Evolutionary conservation across 2,797 vertebrate species (phyloP).

Genomic region (Gambusia yucatana): DNA sequence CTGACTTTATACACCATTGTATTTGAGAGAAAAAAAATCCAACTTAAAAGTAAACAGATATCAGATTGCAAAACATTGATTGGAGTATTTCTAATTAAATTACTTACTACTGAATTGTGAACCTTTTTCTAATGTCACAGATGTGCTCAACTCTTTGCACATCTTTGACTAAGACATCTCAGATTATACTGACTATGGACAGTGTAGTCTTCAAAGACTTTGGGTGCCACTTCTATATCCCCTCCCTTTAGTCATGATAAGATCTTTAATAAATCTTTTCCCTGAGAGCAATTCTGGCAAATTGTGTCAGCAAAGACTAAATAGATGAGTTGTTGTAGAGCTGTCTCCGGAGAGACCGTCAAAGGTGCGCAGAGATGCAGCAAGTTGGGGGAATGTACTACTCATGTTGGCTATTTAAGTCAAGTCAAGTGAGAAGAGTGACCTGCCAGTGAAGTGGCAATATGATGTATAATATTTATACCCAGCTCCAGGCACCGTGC

Average conservation of each 20-base stretch:
- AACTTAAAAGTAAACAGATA: background rate
- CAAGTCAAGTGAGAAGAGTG: conserved; percentile 72
- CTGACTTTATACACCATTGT: background rate
- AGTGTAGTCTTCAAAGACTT: conserved; percentile 18
- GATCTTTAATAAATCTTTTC: conserved; percentile 57
- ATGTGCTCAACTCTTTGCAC: too few relatives aligned
- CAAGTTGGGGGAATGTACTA: conserved; percentile 59
- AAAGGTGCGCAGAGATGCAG: conserved; percentile 54
- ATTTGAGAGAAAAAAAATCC: background rate
- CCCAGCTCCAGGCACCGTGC: conserved; percentile 58
- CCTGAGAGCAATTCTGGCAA: conserved; percentile 65
- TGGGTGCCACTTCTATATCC: conserved; percentile 41
- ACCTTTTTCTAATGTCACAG: background rate
- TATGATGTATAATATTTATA: conserved; percentile 78
- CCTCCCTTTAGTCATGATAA: conserved; percentile 44
- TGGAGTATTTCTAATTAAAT: background rate
- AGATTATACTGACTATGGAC: too few relatives aligned
- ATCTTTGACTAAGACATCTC: too few relatives aligned
- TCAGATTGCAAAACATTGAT: background rate
- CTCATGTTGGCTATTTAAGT: conserved; percentile 74
- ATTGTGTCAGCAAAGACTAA: conserved; percentile 60
- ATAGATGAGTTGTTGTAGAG: conserved; percentile 76
- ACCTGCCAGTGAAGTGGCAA: conserved; percentile 69
- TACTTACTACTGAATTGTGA: background rate
- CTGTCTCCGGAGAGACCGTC: conserved; percentile 71